These are phyloP conservation scores for Iselma pallidipennis DNA, from an alignment of 2,888 invertebrate species.

Conservation along the genomic window DNA sequence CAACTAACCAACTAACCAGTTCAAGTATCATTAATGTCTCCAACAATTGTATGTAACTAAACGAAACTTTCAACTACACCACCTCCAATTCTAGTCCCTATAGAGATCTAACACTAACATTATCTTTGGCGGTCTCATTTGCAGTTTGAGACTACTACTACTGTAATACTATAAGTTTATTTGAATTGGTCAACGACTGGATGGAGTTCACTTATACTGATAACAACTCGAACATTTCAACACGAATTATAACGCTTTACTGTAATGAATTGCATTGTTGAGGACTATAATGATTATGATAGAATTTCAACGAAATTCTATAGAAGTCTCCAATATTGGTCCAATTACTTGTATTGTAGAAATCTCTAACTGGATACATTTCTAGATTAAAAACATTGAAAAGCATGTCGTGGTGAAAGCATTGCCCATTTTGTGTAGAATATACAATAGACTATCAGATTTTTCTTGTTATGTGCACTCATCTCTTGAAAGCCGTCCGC, in stretches of 20 bases:
- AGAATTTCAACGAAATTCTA: too few species aligned
- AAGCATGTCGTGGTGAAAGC: too few species aligned
- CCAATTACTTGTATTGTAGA: too few species aligned
- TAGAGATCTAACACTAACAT: neutral
- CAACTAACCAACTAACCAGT: neutral
- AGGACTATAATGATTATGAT: too few species aligned
- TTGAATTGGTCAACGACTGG: neutral
- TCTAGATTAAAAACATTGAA: too few species aligned
- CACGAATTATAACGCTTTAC: neutral
- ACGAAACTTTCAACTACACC: neutral
- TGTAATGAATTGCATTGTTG: neutral
- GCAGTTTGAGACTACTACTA: neutral
- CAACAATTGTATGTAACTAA: conserved; percentile 17
- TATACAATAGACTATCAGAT: neutral
- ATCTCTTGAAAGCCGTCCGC: neutral
- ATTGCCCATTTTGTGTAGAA: too few species aligned
- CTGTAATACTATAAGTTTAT: neutral
- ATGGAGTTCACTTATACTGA: neutral
- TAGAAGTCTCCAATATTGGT: too few species aligned
- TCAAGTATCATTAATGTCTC: conserved; percentile 21
- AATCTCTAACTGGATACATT: too few species aligned
- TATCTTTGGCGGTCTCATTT: neutral
- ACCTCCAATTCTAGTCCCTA: neutral
- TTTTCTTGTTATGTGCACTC: neutral
- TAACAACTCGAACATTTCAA: neutral